Conservation (phyloP, 2,888 invertebrate genomes). For the Timandra comae region DNA sequence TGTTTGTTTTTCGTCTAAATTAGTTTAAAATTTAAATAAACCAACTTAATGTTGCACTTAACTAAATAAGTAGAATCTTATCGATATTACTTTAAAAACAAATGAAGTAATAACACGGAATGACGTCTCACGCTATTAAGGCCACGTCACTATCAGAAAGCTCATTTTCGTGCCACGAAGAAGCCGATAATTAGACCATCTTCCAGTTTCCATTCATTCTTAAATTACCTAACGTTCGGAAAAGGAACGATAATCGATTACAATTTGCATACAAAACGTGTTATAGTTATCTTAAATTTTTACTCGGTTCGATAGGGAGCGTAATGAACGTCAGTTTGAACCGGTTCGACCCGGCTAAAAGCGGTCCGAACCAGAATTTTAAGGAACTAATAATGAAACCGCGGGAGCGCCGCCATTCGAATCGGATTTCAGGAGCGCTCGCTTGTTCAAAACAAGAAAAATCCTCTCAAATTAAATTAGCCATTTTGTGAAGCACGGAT, state of each 20-base stretch:
- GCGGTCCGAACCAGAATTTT: too few species aligned
- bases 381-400: too few species aligned
- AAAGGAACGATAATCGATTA: slow-evolving; percentile 33
- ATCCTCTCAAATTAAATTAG: too few species aligned
- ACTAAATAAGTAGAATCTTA: slow-evolving; percentile 1
- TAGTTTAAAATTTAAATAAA: too few species aligned
- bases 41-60: not conserved
- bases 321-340: slow-evolving; percentile 22
- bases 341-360: slow-evolving; percentile 1
- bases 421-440: too few species aligned
- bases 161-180: slow-evolving; percentile 15
- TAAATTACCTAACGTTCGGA: slow-evolving; percentile 9
- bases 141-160: slow-evolving; percentile 14
- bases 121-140: slow-evolving; percentile 6
- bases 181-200: slow-evolving; percentile 14
- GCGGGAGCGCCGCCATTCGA: too few species aligned
- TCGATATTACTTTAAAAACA: slow-evolving; percentile 7
- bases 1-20: too few species aligned
- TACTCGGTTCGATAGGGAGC: slow-evolving; percentile 22
- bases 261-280: slow-evolving; percentile 44
- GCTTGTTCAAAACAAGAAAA: too few species aligned
- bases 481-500: too few species aligned
- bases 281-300: slow-evolving; percentile 37
- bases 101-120: slow-evolving; percentile 1
- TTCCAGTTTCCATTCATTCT: slow-evolving; percentile 6